A percentile compares a stretch with the other conserved stretches of the same genome.
Conservation (phyloP, 2,888 invertebrate genomes). For the Agrotis puta region DNA sequence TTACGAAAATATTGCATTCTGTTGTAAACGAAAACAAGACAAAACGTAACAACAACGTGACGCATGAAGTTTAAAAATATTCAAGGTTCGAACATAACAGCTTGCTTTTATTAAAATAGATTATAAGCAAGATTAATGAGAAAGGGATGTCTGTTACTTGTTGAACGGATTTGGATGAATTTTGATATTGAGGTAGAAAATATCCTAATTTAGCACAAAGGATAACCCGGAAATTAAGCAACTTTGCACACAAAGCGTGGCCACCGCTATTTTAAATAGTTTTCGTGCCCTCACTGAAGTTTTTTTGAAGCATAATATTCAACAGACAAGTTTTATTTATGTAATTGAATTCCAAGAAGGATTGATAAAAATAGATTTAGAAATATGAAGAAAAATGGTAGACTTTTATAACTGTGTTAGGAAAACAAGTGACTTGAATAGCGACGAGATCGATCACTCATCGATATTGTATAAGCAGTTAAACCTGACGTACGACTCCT, state of each 20-base stretch:
- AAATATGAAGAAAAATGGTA: slow-evolving; percentile 7
- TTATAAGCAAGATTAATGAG: slow-evolving; percentile 28
- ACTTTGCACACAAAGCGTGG: slow-evolving; percentile 35
- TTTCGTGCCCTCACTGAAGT: slow-evolving; percentile 14
- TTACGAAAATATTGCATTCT: slow-evolving; percentile 12
- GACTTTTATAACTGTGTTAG: background rate
- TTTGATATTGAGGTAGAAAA: slow-evolving; percentile 46
- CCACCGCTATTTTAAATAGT: slow-evolving; percentile 18
- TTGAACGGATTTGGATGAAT: slow-evolving; percentile 39
- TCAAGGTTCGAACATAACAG: slow-evolving; percentile 18
- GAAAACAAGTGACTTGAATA: background rate
- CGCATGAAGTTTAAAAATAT: slow-evolving; percentile 26
- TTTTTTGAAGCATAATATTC: slow-evolving; percentile 18
- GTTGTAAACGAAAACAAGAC: slow-evolving; percentile 12
- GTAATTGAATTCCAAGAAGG: background rate
- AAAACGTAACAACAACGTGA: slow-evolving; percentile 15
- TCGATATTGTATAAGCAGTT: slow-evolving; percentile 3
- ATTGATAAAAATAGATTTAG: background rate
- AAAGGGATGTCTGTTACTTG: slow-evolving; percentile 32
- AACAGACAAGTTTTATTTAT: slow-evolving; percentile 1
- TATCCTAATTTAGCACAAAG: slow-evolving; percentile 42
- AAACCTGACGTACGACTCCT: background rate
- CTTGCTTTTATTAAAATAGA: slow-evolving; percentile 18
- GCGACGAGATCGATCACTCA: background rate
- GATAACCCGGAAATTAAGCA: slow-evolving; percentile 33